Base-by-base conservation (phyloP, 2,113 vertebrate species). In the Osmerus eperlanus region DNA sequence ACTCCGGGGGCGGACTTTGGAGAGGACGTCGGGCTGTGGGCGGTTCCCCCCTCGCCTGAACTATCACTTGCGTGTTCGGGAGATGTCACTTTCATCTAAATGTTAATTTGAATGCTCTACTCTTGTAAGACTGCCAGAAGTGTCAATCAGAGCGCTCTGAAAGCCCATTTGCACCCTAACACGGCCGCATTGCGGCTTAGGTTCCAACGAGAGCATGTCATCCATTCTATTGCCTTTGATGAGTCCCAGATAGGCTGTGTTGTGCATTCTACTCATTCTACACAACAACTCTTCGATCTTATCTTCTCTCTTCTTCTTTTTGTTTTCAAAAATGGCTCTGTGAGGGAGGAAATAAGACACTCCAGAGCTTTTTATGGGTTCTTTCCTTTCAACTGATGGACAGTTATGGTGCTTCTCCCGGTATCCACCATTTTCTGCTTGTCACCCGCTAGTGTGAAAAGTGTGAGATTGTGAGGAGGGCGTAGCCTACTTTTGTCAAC, bases 81-180 rank as follows among this genome's bases (percentile, higher is more conserved):
- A 74, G 70, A 76, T 83, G 84, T 89, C 80, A 77, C 65, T 84
- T 85, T 74, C 77, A 89, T 89, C 86, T 89, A 87, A 86, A 90
- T 90, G 87, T 89, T 86, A 88, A 92, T 90, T 88, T 84, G 75
- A 82, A 80, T 75, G 41, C 76, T 47, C 41, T 82, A 76, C 72
- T 85, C 77, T 71, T 77, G 84, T 74, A 79, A 79, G 81, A 75
- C 75, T 81, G 71, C 67, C 74, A 12, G 61, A 29, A 78, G 79
- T 68, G 53, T 63, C 81, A 79, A 85, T 81, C 41, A 47, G 41
- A 47, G 32, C 71, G 69, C 61, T 72, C 69, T 68, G 76, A 83
- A 75, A 74, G 68, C 79, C 75, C 66, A 76, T 81, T 81, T 80
- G 77, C 72, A 73, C 77, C 71, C 74, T 51, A 72, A 36, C 60